Evolutionary conservation across 2,888 invertebrate genomes (phyloP).

Genomic region (Furcula furcula): DNA sequence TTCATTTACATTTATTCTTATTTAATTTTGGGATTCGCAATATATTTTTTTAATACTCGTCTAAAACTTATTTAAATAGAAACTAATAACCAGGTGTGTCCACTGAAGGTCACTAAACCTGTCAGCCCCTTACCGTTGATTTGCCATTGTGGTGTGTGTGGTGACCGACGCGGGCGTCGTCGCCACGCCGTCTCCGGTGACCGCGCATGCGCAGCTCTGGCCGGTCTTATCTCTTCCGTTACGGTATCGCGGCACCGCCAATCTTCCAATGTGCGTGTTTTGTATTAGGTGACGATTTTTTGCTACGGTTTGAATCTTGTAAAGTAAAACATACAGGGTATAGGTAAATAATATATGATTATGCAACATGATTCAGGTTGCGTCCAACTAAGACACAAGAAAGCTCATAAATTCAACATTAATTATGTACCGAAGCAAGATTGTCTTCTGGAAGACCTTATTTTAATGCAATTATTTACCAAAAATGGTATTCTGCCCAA

Average conservation of each 20-base stretch:
- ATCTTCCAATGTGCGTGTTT: conserved; percentile 30
- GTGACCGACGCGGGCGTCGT: conserved; percentile 19
- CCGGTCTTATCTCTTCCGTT: conserved; percentile 35
- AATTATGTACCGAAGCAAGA: conserved; percentile 6
- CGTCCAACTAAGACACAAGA: too few relatives aligned
- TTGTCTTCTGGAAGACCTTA: conserved; percentile 33
- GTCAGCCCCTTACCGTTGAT: conserved; percentile 38
- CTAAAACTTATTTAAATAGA: too few relatives aligned
- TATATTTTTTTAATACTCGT: too few relatives aligned
- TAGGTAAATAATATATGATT: too few relatives aligned
- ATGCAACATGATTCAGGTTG: too few relatives aligned
- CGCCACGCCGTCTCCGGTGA: conserved; percentile 62
- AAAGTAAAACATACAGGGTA: too few relatives aligned
- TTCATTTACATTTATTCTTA: too few relatives aligned
- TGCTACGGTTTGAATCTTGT: too few relatives aligned
- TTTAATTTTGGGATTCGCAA: too few relatives aligned
- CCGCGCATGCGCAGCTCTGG: conserved; percentile 18
- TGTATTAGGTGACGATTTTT: conserved; percentile 9
- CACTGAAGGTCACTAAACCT: not conserved
- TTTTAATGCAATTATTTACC: conserved; percentile 48
- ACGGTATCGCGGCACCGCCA: conserved; percentile 27
- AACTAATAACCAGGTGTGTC: too few relatives aligned
- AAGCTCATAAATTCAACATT: not conserved
- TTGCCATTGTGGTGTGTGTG: conserved; percentile 32
- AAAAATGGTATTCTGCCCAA: conserved; percentile 40